Conservation (phyloP, 2,113 vertebrate species). For the Ariopsis seemanni region DNA sequence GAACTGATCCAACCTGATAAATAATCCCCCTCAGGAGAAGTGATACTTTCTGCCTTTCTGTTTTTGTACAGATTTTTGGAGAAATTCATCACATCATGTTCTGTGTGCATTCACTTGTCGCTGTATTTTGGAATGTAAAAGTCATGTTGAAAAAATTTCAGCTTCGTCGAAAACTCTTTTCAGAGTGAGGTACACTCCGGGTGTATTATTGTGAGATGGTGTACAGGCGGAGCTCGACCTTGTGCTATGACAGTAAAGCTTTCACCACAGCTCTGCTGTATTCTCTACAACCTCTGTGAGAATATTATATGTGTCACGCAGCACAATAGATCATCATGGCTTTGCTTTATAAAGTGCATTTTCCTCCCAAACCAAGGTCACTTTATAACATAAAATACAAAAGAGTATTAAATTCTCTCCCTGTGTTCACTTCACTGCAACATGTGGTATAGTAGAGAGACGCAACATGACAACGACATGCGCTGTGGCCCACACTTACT, state of each 20-base stretch:
- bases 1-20: background rate
- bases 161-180: background rate
- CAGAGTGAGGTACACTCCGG: background rate
- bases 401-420: background rate
- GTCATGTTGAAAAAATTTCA: background rate
- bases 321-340: background rate
- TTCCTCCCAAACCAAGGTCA: background rate
- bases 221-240: background rate
- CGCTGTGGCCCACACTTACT: background rate
- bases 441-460: background rate
- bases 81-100: too few species aligned
- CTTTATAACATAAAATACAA: background rate
- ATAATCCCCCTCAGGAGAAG: background rate
- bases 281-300: background rate
- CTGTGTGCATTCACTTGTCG: too few species aligned
- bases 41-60: background rate
- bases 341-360: background rate
- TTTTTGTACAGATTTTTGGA: background rate
- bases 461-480: background rate
- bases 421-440: background rate
- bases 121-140: background rate
- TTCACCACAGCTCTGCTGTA: background rate
- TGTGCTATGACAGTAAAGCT: slow-evolving; percentile 4
- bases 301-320: background rate
- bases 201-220: background rate